Base-by-base conservation (phyloP, 2,888 invertebrate species). In the Alloplasta piceator region DNA sequence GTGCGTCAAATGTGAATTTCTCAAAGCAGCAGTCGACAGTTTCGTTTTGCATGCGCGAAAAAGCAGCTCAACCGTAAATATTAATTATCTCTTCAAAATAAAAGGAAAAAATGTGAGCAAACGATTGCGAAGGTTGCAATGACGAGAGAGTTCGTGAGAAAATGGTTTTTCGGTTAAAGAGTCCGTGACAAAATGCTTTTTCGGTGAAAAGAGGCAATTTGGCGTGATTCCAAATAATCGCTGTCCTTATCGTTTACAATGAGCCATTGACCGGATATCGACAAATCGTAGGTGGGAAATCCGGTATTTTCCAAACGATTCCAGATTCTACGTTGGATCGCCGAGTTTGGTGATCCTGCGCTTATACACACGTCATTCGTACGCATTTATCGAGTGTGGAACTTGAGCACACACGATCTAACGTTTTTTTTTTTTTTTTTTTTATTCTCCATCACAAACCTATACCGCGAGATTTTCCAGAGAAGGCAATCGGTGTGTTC, bases 401-500 rank as follows among this genome's bases (percentile, higher is more conserved):
- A 48, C 60, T 52, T 39, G 41, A 67, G 58, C 64, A 39, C 36
- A 38, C 56, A 12, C 56, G 46, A 55, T 55, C 58, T 64, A 73
- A 64, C 46, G 58, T 73, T 12, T 74, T 58, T 58, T 66, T 64
- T 46, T 16, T 63, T 16, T 6, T 12, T 12, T 52, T 39, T 39
- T 9, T 48, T n/a, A 16, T 14, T 36, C 55, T 63, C 43, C 26
- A 48, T 46, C 63, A 36, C 26, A 72, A 26, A 26, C 56, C 48
- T 70, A n/a, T n/a, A 74, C 70, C 48, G 63, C 43, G 16, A 56
- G 67, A 78, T 78, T 52, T 63, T 58, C 26, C 26, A 26, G 26
- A 70, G 46, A 63, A 77, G 60, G 63, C 56, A 73, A 73, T 73
- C 73, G 63, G 72, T 77, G 68, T 16, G 46, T 56, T 50, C 52